Evolutionary conservation across 2,888 invertebrate genomes (phyloP), one percentile per base, ranked within the genome.

Genomic region (Leucozona laternaria): DNA sequence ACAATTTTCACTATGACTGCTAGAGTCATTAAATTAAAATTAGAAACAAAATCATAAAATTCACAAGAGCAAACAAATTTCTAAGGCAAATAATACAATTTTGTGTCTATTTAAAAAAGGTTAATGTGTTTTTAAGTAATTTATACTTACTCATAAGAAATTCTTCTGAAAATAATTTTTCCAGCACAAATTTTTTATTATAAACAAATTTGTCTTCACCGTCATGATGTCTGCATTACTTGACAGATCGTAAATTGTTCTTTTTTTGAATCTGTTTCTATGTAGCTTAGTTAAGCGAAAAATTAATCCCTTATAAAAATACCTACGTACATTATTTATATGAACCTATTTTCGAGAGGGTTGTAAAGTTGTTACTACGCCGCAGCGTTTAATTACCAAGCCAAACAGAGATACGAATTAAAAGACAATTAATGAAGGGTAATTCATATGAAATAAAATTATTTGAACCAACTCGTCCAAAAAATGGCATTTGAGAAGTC

Each of bases 121-220:
- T 37, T 58, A 58, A 58, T 60, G 60, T 40, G 37, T 37, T 60
- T 60, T 60, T 60, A 60, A 60, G 40, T 40, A 40, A 60, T 60
- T 60, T 22, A 34, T 34, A 40, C 22, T 60, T 22, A n/a, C 22
- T 25, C 40, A 60, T 60, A 22, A 60, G 40, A 60, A 40, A 25
- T 60, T 60, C 15, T 37, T 60, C 2, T 60, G 1, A 40, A 60
- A 60, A 22, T 4, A 40, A 1, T 15, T 60, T 40, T 22, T 40
- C 2, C 17, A 22, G 25, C 10, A 8, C 15, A 40, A 40, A n/a
- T 8, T 28, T 34, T 60, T 40, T 60, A 40, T 60, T 60, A 40
- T 40, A 60, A 40, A 40, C 40, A 60, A 34, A 60, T 60, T 22
- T 40, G 22, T 15, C 7, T 60, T 22, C 40, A 37, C 1, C 17